Percentiles rank a stretch among this genome's conserved stretches.
Evolutionary conservation across 2,113 vertebrate species (phyloP).

Genomic region (Pipa parva): DNA sequence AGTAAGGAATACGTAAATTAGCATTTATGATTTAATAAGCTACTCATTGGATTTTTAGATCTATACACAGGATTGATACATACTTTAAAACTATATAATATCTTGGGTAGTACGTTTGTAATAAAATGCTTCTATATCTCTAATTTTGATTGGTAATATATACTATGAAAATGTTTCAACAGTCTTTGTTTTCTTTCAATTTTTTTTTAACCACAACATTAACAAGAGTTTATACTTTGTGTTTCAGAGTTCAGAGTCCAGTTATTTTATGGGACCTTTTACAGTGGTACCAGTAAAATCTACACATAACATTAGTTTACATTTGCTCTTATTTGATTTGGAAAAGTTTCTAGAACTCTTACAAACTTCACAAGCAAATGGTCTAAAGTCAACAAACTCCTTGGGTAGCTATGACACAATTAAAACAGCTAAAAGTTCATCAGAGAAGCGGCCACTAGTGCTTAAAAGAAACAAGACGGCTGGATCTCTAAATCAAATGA

Average conservation of each 20-base stretch:
- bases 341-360: constrained; percentile 61
- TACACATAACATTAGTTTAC: constrained; percentile 56
- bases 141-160: too few relatives aligned
- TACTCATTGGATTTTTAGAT: too few relatives aligned
- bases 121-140: too few relatives aligned
- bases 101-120: too few relatives aligned
- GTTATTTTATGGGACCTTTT: constrained; percentile 49
- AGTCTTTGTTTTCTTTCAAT: background rate
- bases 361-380: constrained; percentile 43
- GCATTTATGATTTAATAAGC: too few relatives aligned
- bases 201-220: background rate
- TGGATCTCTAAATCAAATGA: constrained; percentile 17
- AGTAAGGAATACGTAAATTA: too few relatives aligned
- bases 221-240: background rate
- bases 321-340: constrained; percentile 67
- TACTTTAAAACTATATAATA: too few relatives aligned
- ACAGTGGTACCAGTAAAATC: constrained; percentile 58
- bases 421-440: constrained; percentile 57
- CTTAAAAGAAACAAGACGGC: constrained; percentile 60
- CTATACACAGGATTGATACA: too few relatives aligned
- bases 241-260: constrained; percentile 27
- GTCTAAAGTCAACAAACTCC: constrained; percentile 49
- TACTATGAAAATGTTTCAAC: too few relatives aligned
- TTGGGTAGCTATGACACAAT: constrained; percentile 49
- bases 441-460: constrained; percentile 55